phyloP scores from a whole-genome alignment of 2,888 invertebrate species.

The Oscheius sp. region DNA sequence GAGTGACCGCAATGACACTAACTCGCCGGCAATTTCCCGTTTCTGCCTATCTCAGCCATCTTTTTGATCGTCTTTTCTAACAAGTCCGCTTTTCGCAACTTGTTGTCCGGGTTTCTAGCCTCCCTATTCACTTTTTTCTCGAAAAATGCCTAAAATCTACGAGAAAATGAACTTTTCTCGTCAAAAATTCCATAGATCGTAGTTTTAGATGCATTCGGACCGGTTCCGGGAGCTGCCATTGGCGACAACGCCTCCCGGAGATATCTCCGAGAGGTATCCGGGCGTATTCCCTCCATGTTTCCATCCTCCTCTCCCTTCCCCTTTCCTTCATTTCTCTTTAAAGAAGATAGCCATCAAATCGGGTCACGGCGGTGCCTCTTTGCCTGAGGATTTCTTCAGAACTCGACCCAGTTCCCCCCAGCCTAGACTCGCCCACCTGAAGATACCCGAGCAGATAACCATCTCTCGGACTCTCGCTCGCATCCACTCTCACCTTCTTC shows the following conservation, averaged over 20 bases:
- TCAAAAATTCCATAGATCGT: background rate
- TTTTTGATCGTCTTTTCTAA: no score
- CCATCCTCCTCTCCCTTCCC: background rate
- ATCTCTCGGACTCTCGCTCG: constrained; percentile 24
- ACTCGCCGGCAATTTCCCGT: no score
- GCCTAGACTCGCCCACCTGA: background rate
- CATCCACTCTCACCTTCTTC: background rate
- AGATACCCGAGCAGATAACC: background rate
- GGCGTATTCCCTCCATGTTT: background rate
- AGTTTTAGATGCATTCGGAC: background rate
- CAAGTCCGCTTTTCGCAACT: no score
- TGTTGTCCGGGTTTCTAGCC: no score
- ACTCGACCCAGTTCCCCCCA: constrained; percentile 26
- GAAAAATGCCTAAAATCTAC: no score
- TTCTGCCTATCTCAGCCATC: no score
- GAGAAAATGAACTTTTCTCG: no score
- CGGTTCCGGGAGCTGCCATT: background rate
- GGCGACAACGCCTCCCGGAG: background rate
- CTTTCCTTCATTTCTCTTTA: constrained; percentile 5
- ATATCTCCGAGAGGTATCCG: no score
- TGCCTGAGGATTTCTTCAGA: constrained; percentile 16
- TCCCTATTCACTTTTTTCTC: no score
- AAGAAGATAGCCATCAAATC: constrained; percentile 25
- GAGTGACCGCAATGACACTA: no score
- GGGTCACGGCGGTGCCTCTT: constrained; percentile 29